Evolutionary conservation across 2,797 vertebrate species (phyloP), one percentile per base, ranked within the genome.

Genomic region (Melanotaenia trifasciata): DNA sequence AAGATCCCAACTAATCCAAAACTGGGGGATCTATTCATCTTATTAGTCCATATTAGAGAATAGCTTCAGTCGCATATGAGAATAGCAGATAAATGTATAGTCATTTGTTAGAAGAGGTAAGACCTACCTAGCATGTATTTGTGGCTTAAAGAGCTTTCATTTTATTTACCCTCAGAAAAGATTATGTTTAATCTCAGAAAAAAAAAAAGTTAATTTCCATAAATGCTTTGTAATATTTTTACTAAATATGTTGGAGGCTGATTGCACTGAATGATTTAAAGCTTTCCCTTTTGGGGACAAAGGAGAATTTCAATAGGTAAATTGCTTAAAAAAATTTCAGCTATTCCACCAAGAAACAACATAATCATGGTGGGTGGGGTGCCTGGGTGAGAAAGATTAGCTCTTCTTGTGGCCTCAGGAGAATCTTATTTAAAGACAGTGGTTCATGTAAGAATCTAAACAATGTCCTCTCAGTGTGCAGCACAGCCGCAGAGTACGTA

Each of bases 381-480:
- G 62, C 53, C 35, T 58, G 73, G 68, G 69, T 24, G 63, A 60
- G 70, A 77, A 22, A 22, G 50, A 36, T 57, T 20, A 66, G 51
- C 64, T 64, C 77, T 69, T 56, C 68, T 33, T 77, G 72, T 83
- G 88, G 86, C 87, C 84, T 80, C 68, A 84, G 76, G 73, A 85
- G 83, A 89, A 78, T 80, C 67, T 69, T 57, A 58, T 91, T 79
- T 89, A 78, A 88, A 83, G 74, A 87, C 61, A 53, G 57, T 65
- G 70, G 79, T 81, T 82, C 70, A 80, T 80, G 66, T 67, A 92
- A 75, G 92, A 94, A 93, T 93, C 85, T 69, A 70, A 94, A 87
- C 87, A 91, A 93, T 89, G 89, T 65, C 79, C 84, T 76, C 82
- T 76, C 80, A 83, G 73, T 74, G 82, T 84, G 86, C 67, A 78